Percentiles rank a stretch among this genome's conserved stretches.
phyloP scores from a whole-genome alignment of 2,888 invertebrate genomes.

The Caenorhabditis panamensis region DNA sequence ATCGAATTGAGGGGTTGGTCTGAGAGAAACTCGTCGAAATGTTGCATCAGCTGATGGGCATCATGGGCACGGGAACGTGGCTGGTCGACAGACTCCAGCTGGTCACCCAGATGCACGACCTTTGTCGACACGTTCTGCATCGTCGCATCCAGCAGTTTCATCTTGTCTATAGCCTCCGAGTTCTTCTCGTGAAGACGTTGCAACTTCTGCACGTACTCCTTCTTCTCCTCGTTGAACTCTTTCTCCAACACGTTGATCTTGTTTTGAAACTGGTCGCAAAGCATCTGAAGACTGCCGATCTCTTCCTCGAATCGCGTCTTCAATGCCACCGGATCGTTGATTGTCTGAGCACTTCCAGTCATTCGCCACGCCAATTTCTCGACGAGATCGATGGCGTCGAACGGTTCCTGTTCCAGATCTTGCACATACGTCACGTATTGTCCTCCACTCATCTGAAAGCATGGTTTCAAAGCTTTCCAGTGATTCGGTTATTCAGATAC shows the following conservation, averaged over 20 bases:
- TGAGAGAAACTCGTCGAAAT: conserved; percentile 93
- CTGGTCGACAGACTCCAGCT: conserved; percentile 88
- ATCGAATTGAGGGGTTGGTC: conserved; percentile 90
- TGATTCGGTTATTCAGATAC: too few species aligned
- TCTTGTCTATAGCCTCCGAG: conserved; percentile 74
- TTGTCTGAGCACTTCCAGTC: conserved; percentile 85
- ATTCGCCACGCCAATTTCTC: conserved; percentile 96
- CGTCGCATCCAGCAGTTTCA: conserved; percentile 89
- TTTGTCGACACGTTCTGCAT: conserved; percentile 97
- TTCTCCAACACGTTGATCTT: conserved; percentile 78
- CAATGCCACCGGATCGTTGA: conserved; percentile 73
- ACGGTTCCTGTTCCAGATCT: conserved; percentile 88
- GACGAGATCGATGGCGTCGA: conserved; percentile 97
- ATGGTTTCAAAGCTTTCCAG: background rate
- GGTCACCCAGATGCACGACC: conserved; percentile 98
- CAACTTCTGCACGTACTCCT: conserved; percentile 76
- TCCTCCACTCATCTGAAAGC: conserved; percentile 58
- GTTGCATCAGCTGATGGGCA: conserved; percentile 92
- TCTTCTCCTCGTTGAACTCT: conserved; percentile 78
- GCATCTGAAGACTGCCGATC: conserved; percentile 79
- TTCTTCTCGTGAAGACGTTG: conserved; percentile 78
- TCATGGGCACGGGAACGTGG: conserved; percentile 91
- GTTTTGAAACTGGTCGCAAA: conserved; percentile 79
- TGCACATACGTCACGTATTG: conserved; percentile 79
- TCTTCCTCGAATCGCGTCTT: conserved; percentile 81